A percentile compares a stretch with the other conserved stretches of the same genome.
Evolutionary conservation across 2,113 vertebrate species (phyloP).

Genomic region (Cololabis saira): DNA sequence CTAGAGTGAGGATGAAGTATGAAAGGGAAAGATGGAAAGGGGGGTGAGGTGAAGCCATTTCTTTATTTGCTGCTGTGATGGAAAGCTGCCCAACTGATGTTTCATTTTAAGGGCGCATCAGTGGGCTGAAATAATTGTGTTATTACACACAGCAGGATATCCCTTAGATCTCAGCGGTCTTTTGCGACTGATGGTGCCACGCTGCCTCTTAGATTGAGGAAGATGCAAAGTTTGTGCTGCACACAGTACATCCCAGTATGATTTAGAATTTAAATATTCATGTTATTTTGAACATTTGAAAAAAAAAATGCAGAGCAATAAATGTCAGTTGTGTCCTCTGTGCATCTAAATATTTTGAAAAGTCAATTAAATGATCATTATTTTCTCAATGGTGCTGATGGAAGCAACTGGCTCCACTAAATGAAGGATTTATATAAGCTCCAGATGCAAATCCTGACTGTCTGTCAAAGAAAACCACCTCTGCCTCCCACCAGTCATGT

Average conservation of each 20-base stretch:
- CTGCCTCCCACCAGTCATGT: background rate
- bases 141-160: conserved; percentile 48
- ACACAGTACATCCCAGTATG: background rate
- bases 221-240: conserved; percentile 10
- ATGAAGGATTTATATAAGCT: background rate
- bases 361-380: background rate
- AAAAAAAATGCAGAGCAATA: background rate
- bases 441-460: background rate
- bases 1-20: background rate
- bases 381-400: background rate
- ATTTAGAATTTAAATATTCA: conserved; percentile 2
- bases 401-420: background rate
- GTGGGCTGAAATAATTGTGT: conserved; percentile 37
- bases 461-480: conserved; percentile 20
- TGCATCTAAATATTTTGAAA: background rate
- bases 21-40: background rate
- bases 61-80: conserved; percentile 33
- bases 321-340: background rate
- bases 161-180: conserved; percentile 40
- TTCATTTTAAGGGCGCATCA: conserved; percentile 46
- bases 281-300: background rate
- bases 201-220: conserved; percentile 55
- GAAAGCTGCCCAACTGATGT: conserved; percentile 48
- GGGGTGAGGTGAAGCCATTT: conserved; percentile 1
- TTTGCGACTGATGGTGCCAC: conserved; percentile 38